phyloP scores from a whole-genome alignment of 2,113 vertebrate genomes.

The Tonatia bakeri region DNA sequence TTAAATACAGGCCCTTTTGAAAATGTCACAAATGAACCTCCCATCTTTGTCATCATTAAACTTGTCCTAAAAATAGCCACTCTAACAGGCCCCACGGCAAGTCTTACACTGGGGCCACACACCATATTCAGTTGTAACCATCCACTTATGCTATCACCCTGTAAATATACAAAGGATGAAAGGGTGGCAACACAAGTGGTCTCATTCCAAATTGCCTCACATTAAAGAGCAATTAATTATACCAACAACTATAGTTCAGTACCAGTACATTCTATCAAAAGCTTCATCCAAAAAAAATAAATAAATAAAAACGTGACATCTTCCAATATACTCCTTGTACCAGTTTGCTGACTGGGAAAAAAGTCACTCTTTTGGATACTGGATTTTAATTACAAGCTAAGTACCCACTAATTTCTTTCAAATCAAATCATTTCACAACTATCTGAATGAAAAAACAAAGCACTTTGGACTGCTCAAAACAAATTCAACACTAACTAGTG shows the following conservation, averaged over 20 bases:
- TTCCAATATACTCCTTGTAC: not conserved
- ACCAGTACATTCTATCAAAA: not conserved
- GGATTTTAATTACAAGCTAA: slow-evolving; percentile 23
- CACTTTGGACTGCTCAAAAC: not conserved
- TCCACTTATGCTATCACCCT: not conserved
- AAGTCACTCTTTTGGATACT: not conserved
- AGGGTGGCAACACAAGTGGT: not conserved
- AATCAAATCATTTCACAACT: not conserved
- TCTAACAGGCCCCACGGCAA: not conserved
- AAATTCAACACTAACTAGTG: slow-evolving; percentile 2
- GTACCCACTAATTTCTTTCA: not conserved
- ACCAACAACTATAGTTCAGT: not conserved
- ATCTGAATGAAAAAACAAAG: not conserved
- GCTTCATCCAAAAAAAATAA: not conserved
- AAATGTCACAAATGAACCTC: slow-evolving; percentile 38
- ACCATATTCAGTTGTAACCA: not conserved
- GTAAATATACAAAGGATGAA: not conserved
- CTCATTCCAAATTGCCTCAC: not conserved
- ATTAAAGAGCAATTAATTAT: not conserved
- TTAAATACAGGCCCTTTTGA: not conserved
- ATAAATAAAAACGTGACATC: not conserved
- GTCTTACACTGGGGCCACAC: not conserved
- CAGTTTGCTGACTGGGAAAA: not conserved
- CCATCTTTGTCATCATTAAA: slow-evolving; percentile 15
- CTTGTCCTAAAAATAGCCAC: slow-evolving; percentile 28